Base-by-base conservation (phyloP, 2,888 invertebrate species). In the Macaria liturata region DNA sequence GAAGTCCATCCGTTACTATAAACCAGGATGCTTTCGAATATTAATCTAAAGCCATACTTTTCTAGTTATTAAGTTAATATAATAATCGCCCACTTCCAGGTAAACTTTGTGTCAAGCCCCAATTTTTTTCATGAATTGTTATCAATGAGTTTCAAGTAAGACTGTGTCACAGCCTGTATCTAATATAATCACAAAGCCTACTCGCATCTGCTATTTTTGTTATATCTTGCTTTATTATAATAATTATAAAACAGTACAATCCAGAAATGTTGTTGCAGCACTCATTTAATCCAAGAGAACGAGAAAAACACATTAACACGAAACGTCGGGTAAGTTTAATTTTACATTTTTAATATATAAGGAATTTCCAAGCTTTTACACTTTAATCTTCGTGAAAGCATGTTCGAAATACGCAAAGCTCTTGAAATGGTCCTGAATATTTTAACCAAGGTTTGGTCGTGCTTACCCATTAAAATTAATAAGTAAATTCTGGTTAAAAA, bases 381-480 rank as follows among this genome's bases (percentile, higher is more conserved):
- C 42, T 49, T 59, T 55, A 46, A 54, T 43, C 51, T 59, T 83
- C 76, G 73, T 85, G 84, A 85, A 49, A 55, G 46, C 55, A 49
- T 48, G 48, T 49, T 55, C 48, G 44, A 51, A 51, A 45, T 31
- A 39, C 46, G 9, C 3, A 54, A 47, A 47, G 47, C 47, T 54
- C 54, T 34, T 42, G 40, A 31, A 71, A 64, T 45, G 34, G 80
- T 40, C n/a, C 45, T 51, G 51, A 51, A 51, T 51, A 51, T 31
- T 51, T 51, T 39, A 51, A 34, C 51, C 9, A 34, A n/a, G 50
- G 43, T 53, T 57, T 40, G 53, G 53, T 34, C 4, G 45, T 45
- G 44, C 34, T 9, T 9, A 34, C 6, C 32, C 9, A 32, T 39
- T n/a, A 31, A 49, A 54, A 31, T 44, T 40, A 42, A 49, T 44